Base-by-base conservation (phyloP, 2,797 vertebrate genomes). In the Pelodytes ibericus region DNA sequence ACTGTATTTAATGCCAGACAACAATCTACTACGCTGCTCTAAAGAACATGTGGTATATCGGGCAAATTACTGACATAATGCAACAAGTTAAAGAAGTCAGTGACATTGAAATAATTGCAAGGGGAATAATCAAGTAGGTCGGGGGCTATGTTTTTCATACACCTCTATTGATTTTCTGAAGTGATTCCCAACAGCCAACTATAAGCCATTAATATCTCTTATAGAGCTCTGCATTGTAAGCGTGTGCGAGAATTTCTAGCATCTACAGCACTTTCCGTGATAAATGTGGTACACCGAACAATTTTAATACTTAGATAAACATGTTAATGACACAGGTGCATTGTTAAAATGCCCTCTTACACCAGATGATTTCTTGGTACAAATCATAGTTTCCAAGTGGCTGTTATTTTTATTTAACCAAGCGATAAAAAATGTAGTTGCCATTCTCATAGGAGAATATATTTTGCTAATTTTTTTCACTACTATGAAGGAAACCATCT, bases 21-120 rank as follows among this genome's bases (percentile, higher is more conserved):
- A 51, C 53, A 26, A 24, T 31, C 30, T 49, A 51, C 62, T 41
- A 24, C 47, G 8, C n/a, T 9, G 13, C 31, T 16, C 18, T 10
- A 44, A 44, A 44, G 41, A 3, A 2, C 41, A 44, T 44, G 24
- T 25, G 18, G 67, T 63, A 51, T 30, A 71, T 61, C 44, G 4
- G 63, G 70, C 6, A 29, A 72, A 51, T 67, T 27, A 72, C 69
- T 58, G 72, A 33, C 30, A 72, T 67, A 56, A 77, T 62, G 63
- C 51, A 72, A 72, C 72, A 63, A 67, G 62, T 78, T 78, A 78
- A 72, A 72, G 69, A 72, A 72, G 69, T 61, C 69, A 20, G 41
- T 78, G 75, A 78, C 75, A 78, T 78, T 78, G 75, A 53, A 61
- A 53, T 67, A 78, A 72, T 72, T 78, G 69, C 69, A 78, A 79